These are phyloP conservation scores for Dascillus cervinus DNA, from an alignment of 2,888 invertebrate species.

Conservation along the genomic window DNA sequence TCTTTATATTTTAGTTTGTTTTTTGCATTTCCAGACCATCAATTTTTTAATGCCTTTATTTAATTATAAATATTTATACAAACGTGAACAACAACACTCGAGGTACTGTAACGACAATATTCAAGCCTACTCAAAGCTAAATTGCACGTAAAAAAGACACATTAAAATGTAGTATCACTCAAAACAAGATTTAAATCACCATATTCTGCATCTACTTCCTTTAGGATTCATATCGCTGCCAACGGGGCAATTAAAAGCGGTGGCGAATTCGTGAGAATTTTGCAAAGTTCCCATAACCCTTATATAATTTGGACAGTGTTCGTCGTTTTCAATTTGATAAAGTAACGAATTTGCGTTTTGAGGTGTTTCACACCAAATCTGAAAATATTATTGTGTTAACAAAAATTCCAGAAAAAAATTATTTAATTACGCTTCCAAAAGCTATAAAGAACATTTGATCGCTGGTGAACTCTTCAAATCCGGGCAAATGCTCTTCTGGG, in stretches of 20 bases:
- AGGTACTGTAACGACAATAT: no score
- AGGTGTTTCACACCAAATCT: conserved; percentile 89
- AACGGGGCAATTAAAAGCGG: conserved; percentile 51
- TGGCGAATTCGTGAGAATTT: conserved; percentile 66
- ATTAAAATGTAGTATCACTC: no score
- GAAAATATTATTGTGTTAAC: conserved; percentile 18
- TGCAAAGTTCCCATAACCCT: conserved; percentile 61
- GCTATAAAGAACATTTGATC: conserved; percentile 76
- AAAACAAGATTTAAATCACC: conserved; percentile 55
- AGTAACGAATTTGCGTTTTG: no score
- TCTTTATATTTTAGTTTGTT: no score
- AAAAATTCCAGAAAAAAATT: conserved; percentile 1
- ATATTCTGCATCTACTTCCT: conserved; percentile 45
- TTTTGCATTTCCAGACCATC: no score
- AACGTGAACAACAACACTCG: no score
- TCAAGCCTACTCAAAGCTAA: no score
- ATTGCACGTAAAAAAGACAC: no score
- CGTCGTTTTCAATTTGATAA: conserved; percentile 57
- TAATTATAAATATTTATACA: no score
- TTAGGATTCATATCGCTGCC: conserved; percentile 51
- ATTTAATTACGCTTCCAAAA: conserved; percentile 65
- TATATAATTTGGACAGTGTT: conserved; percentile 66
- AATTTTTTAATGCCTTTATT: no score
- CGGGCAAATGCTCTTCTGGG: conserved; percentile 60
- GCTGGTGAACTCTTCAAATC: conserved; percentile 60